Evolutionary conservation across 2,888 invertebrate genomes (phyloP).

Genomic region (Plagodis dolabraria): DNA sequence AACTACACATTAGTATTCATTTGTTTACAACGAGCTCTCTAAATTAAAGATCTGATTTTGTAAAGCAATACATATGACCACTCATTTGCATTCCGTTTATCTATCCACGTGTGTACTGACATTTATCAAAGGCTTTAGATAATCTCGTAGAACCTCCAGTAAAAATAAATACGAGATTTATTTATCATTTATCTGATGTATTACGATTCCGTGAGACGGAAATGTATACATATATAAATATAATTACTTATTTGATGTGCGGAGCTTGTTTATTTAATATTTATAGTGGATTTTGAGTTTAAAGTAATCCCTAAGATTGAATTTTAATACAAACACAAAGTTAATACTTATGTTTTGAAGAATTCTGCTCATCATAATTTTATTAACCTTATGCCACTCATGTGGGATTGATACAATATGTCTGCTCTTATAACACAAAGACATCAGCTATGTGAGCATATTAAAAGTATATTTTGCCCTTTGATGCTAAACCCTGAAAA

Average conservation of each 20-base stretch:
- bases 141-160: slow-evolving; percentile 54
- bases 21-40: slow-evolving; percentile 62
- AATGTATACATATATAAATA: slow-evolving; percentile 23
- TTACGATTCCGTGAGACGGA: slow-evolving; percentile 25
- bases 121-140: slow-evolving; percentile 59
- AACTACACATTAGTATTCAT: slow-evolving; percentile 56
- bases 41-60: slow-evolving; percentile 61
- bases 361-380: too few species aligned
- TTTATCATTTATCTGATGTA: slow-evolving; percentile 24
- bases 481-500: too few species aligned
- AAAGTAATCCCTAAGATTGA: too few species aligned
- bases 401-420: too few species aligned
- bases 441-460: too few species aligned
- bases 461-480: too few species aligned
- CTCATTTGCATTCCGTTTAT: slow-evolving; percentile 53
- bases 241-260: slow-evolving; percentile 11
- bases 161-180: slow-evolving; percentile 36
- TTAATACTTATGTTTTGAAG: too few species aligned
- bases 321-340: too few species aligned
- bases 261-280: slow-evolving; percentile 4
- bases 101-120: slow-evolving; percentile 50
- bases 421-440: too few species aligned
- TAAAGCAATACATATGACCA: slow-evolving; percentile 46
- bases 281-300: too few species aligned
- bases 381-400: too few species aligned